Evolutionary conservation across 2,888 invertebrate genomes (phyloP).

Genomic region (Megaustenia siamemsis): DNA sequence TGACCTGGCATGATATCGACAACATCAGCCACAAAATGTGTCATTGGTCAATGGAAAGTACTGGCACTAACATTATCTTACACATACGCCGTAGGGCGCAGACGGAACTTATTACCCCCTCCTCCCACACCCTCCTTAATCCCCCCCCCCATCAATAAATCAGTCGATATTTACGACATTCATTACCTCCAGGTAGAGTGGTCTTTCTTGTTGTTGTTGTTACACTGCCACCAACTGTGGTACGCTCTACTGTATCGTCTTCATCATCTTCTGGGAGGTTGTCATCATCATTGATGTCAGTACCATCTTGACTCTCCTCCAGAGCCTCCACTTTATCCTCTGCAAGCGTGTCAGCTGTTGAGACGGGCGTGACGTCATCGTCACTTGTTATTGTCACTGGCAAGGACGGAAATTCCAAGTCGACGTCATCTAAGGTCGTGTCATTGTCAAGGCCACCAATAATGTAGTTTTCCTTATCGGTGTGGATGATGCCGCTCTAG

Average conservation of each 20-base stretch:
- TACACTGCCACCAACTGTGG: background rate
- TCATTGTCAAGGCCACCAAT: background rate
- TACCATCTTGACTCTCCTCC: too few relatives aligned
- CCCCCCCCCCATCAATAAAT: too few relatives aligned
- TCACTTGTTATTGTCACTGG: background rate
- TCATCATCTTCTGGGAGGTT: background rate
- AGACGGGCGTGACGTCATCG: background rate
- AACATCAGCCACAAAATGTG: too few relatives aligned
- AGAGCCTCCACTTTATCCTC: background rate
- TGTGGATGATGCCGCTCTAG: slow-evolving; percentile 18
- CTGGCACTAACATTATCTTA: too few relatives aligned
- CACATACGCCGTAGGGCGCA: too few relatives aligned
- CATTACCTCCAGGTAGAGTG: too few relatives aligned
- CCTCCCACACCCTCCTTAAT: too few relatives aligned
- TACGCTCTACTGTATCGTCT: background rate
- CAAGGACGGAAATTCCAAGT: background rate
- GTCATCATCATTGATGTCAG: background rate
- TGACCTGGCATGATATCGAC: too few relatives aligned
- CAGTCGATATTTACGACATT: too few relatives aligned
- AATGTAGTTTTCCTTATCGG: background rate
- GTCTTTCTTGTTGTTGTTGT: background rate
- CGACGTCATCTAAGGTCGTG: background rate
- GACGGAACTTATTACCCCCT: too few relatives aligned
- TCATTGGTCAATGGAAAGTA: too few relatives aligned
- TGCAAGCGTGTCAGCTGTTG: background rate